Conservation (phyloP, 92 coral and sea anemone genomes). For the Bergia puertoricense region DNA sequence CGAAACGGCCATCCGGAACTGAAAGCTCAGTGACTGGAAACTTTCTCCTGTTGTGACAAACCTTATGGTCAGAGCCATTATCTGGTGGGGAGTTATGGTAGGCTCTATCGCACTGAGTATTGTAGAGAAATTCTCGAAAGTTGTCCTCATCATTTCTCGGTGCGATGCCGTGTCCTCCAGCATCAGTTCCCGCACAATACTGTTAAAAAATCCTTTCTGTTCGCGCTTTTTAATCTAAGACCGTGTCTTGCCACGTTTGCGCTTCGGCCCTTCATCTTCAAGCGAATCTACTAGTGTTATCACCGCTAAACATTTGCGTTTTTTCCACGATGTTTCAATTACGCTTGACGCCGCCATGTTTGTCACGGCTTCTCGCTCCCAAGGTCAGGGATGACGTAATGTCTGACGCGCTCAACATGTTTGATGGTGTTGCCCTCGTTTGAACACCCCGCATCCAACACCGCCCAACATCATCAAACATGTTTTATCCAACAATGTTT, state of each 20-base stretch:
- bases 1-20: slow-evolving; percentile 44
- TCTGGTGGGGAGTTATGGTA: slow-evolving; percentile 43
- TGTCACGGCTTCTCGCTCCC: too few species aligned
- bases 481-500: too few species aligned
- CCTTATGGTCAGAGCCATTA: slow-evolving; percentile 41
- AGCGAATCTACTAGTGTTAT: neutral
- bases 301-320: neutral
- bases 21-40: slow-evolving; percentile 45
- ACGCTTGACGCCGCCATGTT: too few species aligned
- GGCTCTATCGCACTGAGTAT: slow-evolving; percentile 47
- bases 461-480: too few species aligned
- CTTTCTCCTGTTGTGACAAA: slow-evolving; percentile 54
- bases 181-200: slow-evolving; percentile 52
- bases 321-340: neutral
- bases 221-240: slow-evolving; percentile 50
- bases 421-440: too few species aligned
- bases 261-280: neutral
- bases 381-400: too few species aligned
- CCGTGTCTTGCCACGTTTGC: slow-evolving; percentile 38
- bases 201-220: slow-evolving; percentile 54
- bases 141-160: slow-evolving; percentile 58
- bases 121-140: slow-evolving; percentile 41
- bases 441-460: too few species aligned
- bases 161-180: slow-evolving; percentile 58
- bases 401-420: too few species aligned